phyloP scores from a whole-genome alignment of 2,888 invertebrate species.

The Seira sanloemensis region DNA sequence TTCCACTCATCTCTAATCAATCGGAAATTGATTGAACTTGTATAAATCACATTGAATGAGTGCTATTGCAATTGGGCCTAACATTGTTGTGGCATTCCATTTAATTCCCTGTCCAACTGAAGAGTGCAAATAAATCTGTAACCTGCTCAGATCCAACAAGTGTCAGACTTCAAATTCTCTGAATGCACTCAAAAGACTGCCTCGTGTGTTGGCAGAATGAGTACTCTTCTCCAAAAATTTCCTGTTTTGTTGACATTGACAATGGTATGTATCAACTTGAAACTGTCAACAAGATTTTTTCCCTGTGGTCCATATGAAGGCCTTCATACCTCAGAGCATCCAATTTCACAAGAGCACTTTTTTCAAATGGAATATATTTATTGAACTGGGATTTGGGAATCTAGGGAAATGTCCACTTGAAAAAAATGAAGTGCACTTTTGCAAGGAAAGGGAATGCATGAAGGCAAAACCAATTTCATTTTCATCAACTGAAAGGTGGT shows the following conservation, averaged over 20 bases:
- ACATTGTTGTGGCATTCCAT: too few species aligned
- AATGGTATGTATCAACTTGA: constrained; percentile 37
- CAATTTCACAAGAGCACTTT: neutral
- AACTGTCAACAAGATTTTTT: constrained; percentile 40
- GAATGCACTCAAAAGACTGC: too few species aligned
- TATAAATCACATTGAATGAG: too few species aligned
- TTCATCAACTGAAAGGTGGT: constrained; percentile 32
- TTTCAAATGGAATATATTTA: constrained; percentile 3
- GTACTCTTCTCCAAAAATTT: neutral
- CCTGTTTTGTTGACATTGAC: neutral
- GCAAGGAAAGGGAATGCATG: neutral
- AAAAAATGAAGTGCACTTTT: neutral
- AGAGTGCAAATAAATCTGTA: too few species aligned
- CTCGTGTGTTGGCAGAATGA: neutral
- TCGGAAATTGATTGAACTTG: too few species aligned
- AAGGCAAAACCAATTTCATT: constrained; percentile 23
- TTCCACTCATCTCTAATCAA: too few species aligned
- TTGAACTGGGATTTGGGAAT: constrained; percentile 25
- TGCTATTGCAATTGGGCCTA: too few species aligned
- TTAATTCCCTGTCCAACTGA: too few species aligned
- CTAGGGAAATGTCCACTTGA: neutral
- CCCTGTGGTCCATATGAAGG: constrained; percentile 10
- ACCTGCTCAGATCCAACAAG: too few species aligned
- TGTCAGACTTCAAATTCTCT: too few species aligned
- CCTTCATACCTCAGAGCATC: neutral